Evolutionary conservation across 1,140 invertebrate species (phyloP).

Genomic region (Drosophila parvula): DNA sequence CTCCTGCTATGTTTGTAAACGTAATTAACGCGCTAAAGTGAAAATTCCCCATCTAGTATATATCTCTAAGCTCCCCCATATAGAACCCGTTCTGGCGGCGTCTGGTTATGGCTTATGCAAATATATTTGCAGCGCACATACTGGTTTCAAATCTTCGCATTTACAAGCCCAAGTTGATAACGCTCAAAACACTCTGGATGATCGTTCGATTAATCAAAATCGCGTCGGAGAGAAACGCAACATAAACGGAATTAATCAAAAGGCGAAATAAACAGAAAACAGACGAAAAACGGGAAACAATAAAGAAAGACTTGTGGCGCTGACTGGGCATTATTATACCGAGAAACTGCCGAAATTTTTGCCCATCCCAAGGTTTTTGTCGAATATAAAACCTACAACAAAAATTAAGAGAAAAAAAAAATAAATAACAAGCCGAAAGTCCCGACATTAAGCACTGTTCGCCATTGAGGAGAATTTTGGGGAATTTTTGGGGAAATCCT

Average conservation of each 20-base stretch:
- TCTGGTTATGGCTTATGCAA: slow-evolving; percentile 19
- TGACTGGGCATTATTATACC: slow-evolving; percentile 36
- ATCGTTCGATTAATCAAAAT: slow-evolving; percentile 52
- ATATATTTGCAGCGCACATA: slow-evolving; percentile 44
- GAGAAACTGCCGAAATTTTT: slow-evolving; percentile 41
- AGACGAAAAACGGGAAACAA: slow-evolving; percentile 36
- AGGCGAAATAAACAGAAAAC: slow-evolving; percentile 31
- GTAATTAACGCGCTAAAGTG: slow-evolving; percentile 74
- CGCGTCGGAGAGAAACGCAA: slow-evolving; percentile 40
- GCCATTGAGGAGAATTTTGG: slow-evolving; percentile 25
- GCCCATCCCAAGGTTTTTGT: slow-evolving; percentile 42
- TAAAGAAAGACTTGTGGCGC: slow-evolving; percentile 44
- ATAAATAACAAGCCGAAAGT: slow-evolving; percentile 28
- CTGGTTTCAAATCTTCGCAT: slow-evolving; percentile 16
- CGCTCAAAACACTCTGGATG: slow-evolving; percentile 1
- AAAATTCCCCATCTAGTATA: slow-evolving; percentile 51
- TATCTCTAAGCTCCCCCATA: slow-evolving; percentile 6
- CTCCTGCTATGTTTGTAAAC: slow-evolving; percentile 62
- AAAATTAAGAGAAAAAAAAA: slow-evolving; percentile 13
- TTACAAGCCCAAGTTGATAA: slow-evolving; percentile 8
- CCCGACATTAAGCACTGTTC: slow-evolving; percentile 10
- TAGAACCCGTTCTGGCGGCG: slow-evolving; percentile 35
- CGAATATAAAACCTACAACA: slow-evolving; percentile 13
- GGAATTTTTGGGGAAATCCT: slow-evolving; percentile 61
- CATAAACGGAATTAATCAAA: slow-evolving; percentile 52